Percentiles rank a stretch among this genome's conserved stretches.
phyloP scores from a whole-genome alignment of 2,888 invertebrate genomes.

The Xanthorhoe spadicearia region DNA sequence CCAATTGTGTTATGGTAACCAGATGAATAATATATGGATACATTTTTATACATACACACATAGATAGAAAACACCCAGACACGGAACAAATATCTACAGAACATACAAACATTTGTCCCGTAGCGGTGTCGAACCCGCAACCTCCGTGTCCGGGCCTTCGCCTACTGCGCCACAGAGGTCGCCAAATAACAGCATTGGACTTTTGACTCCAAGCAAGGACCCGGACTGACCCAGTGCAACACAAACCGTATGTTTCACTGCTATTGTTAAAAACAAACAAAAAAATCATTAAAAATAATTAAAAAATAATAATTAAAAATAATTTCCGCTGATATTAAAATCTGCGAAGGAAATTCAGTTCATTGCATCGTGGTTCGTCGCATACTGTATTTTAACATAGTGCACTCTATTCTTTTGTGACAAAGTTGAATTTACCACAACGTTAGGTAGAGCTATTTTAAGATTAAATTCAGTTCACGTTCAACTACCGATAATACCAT shows the following conservation, averaged over 20 bases:
- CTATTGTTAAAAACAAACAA: neutral
- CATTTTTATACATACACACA: too few species aligned
- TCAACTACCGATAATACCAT: neutral
- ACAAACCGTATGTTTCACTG: neutral
- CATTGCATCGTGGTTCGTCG: constrained; percentile 51
- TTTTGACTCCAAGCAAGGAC: constrained; percentile 24
- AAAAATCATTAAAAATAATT: too few species aligned
- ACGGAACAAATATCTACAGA: too few species aligned
- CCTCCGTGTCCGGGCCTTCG: too few species aligned
- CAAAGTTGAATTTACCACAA: constrained; percentile 10
- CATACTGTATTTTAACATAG: constrained; percentile 15
- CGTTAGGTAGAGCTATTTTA: constrained; percentile 15
- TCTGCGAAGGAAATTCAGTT: constrained; percentile 59
- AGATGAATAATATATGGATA: too few species aligned
- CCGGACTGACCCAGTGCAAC: neutral
- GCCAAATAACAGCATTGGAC: constrained; percentile 7
- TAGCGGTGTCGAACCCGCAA: too few species aligned
- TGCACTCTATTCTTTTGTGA: neutral
- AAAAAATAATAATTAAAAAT: too few species aligned
- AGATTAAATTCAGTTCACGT: constrained; percentile 9
- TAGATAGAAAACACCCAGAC: too few species aligned
- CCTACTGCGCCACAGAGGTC: too few species aligned
- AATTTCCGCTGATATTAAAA: constrained; percentile 52
- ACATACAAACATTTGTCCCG: too few species aligned
- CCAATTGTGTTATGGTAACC: too few species aligned